Evolutionary conservation across 2,113 vertebrate genomes (phyloP), one percentile per base, ranked within the genome.

Genomic region (Muntiacus muntjak): DNA sequence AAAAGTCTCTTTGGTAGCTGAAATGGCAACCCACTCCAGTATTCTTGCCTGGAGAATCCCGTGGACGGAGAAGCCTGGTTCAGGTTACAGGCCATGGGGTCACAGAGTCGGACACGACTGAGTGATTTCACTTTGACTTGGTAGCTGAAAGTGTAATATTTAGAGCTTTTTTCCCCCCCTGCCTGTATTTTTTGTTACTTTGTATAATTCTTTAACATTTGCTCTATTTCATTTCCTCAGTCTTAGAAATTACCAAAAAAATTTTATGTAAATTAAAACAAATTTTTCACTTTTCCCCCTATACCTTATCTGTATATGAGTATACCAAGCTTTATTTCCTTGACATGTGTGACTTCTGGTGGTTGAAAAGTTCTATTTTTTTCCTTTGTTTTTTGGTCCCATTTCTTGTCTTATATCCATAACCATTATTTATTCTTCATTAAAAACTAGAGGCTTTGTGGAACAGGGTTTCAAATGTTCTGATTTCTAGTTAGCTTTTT

Each of bases 121-220:
- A 50, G 12, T 50, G 47, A 50, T 50, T 50, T 50, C 47, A 50
- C 47, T 50, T 50, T 50, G 12, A 50, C 47, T 95, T 92, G 30
- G 25, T 36, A 84, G 52, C 64, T 76, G 13, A 94, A 74, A 28
- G n/a, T 78, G 6, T 96, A 83, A 60, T 71, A 76, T 84, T 83
- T 93, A 62, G 33, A 94, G 5, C 12, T 78, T 91, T 7, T 82
- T 47, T 54, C 1, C 5, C 21, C 19, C 19, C 6, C 67, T 36
- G 9, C n/a, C 3, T 74, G 10, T 94, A 13, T 91, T 90, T 23
- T 85, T 36, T 62, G 14, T 78, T 93, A 76, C n/a, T 93, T 96
- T 96, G 50, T 95, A 45, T 93, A 12, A 64, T 79, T 93, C 52
- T 97, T 62, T 6, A 79, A 60, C 28, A 82, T 92, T 52, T 94